Evolutionary conservation across 1,140 invertebrate species (phyloP).

Genomic region (Drosophila teissieri): DNA sequence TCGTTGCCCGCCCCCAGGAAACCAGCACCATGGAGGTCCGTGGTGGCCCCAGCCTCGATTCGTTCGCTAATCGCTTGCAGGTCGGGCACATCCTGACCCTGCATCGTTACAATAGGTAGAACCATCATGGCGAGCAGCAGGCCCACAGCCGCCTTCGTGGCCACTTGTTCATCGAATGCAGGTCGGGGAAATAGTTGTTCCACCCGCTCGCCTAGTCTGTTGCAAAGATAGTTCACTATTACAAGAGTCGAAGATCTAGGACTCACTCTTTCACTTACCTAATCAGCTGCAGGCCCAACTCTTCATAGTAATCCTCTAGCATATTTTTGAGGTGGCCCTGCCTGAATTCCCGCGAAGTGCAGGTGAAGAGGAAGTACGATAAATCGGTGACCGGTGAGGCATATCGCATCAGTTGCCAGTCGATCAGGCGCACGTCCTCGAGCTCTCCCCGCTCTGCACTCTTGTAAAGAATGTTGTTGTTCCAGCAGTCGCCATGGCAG

Average conservation of each 20-base stretch:
- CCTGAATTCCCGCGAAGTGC: constrained; percentile 85
- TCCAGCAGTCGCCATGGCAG: constrained; percentile 87
- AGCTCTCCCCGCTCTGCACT: constrained; percentile 59
- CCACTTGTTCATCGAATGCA: constrained; percentile 83
- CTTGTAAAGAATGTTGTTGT: constrained; percentile 86
- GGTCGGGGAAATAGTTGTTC: constrained; percentile 85
- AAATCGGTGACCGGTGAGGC: constrained; percentile 87
- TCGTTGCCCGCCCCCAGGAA: constrained; percentile 58
- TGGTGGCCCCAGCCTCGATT: constrained; percentile 51
- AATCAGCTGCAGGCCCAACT: constrained; percentile 79
- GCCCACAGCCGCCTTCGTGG: constrained; percentile 75
- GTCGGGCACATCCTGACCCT: constrained; percentile 64
- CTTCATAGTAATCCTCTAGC: constrained; percentile 86
- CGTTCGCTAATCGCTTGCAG: constrained; percentile 54
- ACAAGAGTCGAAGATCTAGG: constrained; percentile 32
- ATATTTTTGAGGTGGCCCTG: constrained; percentile 85
- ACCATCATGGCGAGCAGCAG: constrained; percentile 78
- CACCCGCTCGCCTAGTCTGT: constrained; percentile 82
- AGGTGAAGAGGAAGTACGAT: constrained; percentile 86
- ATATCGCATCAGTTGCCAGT: constrained; percentile 86
- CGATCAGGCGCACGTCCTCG: constrained; percentile 85
- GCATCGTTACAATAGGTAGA: constrained; percentile 74
- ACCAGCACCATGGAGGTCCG: constrained; percentile 51
- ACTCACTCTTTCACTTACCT: constrained; percentile 26
- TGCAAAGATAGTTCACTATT: not conserved